A percentile compares a stretch with the other conserved stretches of the same genome.
Evolutionary conservation across 2,797 vertebrate species (phyloP).

Genomic region (Rhinella marina): DNA sequence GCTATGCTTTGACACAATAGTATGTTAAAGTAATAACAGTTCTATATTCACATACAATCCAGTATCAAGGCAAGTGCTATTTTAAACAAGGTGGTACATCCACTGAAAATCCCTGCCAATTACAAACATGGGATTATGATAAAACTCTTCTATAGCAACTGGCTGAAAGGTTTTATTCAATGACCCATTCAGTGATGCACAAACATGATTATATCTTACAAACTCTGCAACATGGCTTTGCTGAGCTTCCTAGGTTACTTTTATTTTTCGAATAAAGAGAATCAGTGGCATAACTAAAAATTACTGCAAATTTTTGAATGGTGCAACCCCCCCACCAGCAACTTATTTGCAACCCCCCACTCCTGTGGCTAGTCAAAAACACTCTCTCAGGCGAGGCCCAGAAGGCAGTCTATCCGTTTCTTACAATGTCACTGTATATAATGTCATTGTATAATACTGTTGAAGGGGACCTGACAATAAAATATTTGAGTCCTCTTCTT

Average conservation of each 20-base stretch:
- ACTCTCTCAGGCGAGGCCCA: too few relatives aligned
- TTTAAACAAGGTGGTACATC: conserved; percentile 8
- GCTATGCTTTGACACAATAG: conserved; percentile 21
- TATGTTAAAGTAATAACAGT: conserved; percentile 12
- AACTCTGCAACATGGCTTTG: background rate
- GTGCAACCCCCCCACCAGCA: too few relatives aligned
- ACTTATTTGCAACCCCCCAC: too few relatives aligned
- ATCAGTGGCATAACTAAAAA: too few relatives aligned
- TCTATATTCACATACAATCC: background rate
- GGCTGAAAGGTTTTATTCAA: background rate
- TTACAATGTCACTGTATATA: too few relatives aligned
- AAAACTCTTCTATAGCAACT: background rate
- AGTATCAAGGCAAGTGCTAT: background rate
- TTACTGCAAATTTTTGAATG: too few relatives aligned
- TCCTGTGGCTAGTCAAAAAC: too few relatives aligned
- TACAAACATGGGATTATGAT: background rate
- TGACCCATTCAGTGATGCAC: background rate
- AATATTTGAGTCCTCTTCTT: too few relatives aligned
- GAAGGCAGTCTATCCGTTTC: too few relatives aligned
- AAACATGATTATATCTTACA: background rate
- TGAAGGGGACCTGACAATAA: too few relatives aligned
- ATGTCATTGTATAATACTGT: too few relatives aligned
- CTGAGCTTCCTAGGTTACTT: background rate
- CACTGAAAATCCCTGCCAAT: background rate
- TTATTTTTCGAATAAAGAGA: background rate